These are phyloP conservation scores for Epicauta chinensis DNA, from an alignment of 1,140 invertebrate genomes.

Conservation along the genomic window DNA sequence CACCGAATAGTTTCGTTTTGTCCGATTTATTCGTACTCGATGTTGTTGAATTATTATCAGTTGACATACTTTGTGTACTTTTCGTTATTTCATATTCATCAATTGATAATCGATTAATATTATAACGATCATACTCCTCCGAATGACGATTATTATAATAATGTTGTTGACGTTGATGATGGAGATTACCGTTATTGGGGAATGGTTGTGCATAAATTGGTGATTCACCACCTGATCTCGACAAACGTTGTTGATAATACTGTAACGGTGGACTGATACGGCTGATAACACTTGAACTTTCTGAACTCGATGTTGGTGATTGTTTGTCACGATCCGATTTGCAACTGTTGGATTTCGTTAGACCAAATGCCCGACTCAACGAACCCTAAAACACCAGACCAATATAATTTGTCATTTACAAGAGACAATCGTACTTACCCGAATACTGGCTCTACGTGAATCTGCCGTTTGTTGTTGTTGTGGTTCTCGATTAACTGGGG, in stretches of 20 bases:
- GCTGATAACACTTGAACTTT: constrained; percentile 47
- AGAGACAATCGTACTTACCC: constrained; percentile 46
- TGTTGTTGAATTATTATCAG: constrained; percentile 16
- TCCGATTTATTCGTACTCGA: constrained; percentile 5
- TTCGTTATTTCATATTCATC: constrained; percentile 31
- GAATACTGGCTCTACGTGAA: constrained; percentile 44
- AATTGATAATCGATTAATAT: constrained; percentile 26
- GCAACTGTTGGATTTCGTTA: constrained; percentile 47
- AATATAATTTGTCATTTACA: too few species aligned
- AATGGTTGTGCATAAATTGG: constrained; percentile 35
- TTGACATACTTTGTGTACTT: constrained; percentile 22
- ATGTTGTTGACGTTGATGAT: constrained; percentile 12
- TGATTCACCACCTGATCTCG: constrained; percentile 32
- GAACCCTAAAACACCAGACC: constrained; percentile 54
- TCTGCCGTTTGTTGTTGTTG: constrained; percentile 25
- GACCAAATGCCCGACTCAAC: constrained; percentile 59
- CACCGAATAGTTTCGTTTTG: constrained; percentile 18
- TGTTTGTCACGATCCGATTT: constrained; percentile 38
- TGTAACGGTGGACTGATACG: constrained; percentile 46
- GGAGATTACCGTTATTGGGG: too few species aligned
- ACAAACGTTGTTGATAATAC: constrained; percentile 19
- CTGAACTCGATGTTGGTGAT: constrained; percentile 52
- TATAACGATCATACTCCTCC: constrained; percentile 31
- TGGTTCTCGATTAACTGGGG: constrained; percentile 34
- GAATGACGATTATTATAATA: constrained; percentile 25